A percentile compares a stretch with the other conserved stretches of the same genome.
phyloP scores from a whole-genome alignment of 2,888 invertebrate genomes.

The Zelleria hepariella region DNA sequence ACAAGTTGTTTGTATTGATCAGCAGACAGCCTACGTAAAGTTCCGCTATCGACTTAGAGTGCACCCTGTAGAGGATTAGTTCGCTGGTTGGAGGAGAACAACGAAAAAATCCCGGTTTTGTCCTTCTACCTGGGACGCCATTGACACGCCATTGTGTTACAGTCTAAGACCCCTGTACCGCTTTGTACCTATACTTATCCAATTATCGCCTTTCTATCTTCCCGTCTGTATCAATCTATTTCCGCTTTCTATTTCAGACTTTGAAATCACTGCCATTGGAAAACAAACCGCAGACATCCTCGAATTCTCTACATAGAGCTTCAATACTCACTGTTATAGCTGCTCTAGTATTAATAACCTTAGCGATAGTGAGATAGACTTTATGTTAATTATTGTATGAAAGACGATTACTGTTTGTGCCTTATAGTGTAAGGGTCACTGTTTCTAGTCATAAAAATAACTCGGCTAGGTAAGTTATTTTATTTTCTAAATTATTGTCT shows the following conservation, averaged over 20 bases:
- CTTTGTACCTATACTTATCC: too few relatives aligned
- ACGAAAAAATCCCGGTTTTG: too few relatives aligned
- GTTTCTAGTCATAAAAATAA: neutral
- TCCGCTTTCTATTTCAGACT: neutral
- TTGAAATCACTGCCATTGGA: neutral
- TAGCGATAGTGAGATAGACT: neutral
- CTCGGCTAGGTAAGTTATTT: neutral
- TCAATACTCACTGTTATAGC: neutral
- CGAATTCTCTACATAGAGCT: neutral
- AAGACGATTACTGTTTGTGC: neutral
- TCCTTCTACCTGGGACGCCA: too few relatives aligned
- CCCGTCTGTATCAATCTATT: neutral
- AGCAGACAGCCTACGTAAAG: too few relatives aligned
- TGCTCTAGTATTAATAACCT: neutral
- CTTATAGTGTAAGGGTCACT: neutral
- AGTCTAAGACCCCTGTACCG: too few relatives aligned
- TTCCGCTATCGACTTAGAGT: too few relatives aligned
- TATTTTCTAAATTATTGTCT: too few relatives aligned
- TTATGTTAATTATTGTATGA: neutral
- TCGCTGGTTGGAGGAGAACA: too few relatives aligned
- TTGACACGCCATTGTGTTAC: too few relatives aligned
- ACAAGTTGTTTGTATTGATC: too few relatives aligned
- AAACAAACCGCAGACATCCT: neutral
- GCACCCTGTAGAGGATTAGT: too few relatives aligned
- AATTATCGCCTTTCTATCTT: too few relatives aligned